A percentile compares a stretch with the other conserved stretches of the same genome.
Evolutionary conservation across 2,113 vertebrate species (phyloP).

Genomic region (Coregonus clupeaformis): DNA sequence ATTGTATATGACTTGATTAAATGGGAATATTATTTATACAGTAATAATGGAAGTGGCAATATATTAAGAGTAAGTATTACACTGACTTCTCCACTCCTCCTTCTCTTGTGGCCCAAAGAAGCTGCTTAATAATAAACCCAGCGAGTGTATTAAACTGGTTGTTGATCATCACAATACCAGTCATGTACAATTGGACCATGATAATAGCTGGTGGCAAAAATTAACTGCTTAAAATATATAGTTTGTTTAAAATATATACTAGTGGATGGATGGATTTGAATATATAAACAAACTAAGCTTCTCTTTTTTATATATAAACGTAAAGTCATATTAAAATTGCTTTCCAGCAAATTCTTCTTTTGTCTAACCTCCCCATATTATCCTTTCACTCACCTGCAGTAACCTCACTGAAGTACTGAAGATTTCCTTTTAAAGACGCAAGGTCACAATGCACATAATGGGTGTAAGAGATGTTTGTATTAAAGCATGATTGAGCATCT

Average conservation of each 20-base stretch:
- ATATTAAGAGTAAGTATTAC: constrained; percentile 42
- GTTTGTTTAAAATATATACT: neutral
- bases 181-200: constrained; percentile 99
- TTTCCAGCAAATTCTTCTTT: no score
- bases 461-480: no score
- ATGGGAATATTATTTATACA: no score
- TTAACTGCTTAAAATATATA: neutral
- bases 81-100: neutral
- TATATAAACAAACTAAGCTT: no score
- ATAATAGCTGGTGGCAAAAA: constrained; percentile 88
- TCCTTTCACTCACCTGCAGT: no score
- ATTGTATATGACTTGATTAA: no score
- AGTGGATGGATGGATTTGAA: no score
- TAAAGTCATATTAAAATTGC: no score
- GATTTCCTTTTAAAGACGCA: no score
- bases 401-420: no score
- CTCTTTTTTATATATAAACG: no score
- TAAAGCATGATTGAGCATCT: neutral
- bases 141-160: constrained; percentile 95
- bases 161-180: constrained; percentile 89
- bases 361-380: no score
- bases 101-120: constrained; percentile 74
- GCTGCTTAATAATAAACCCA: constrained; percentile 89
- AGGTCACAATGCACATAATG: neutral
- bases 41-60: neutral